Evolutionary conservation across 2,888 invertebrate genomes (phyloP), one percentile per base, ranked within the genome.

Genomic region (Drosophila formosana): DNA sequence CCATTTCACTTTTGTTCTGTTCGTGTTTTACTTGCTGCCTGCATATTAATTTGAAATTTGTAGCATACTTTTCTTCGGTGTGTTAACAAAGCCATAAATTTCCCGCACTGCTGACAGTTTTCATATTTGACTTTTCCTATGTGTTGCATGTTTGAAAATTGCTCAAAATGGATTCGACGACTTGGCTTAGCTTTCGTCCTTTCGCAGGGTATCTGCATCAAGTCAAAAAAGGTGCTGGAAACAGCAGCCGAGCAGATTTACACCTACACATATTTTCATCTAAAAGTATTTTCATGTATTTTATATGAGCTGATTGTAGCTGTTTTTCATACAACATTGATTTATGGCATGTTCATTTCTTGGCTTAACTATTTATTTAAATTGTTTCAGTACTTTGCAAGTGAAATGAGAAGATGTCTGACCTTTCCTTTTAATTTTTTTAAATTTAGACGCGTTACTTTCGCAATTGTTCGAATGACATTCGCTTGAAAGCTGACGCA

Each of bases 61-160:
- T 88, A 88, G 83, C 86, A 75, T 86, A 82, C 86, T 85, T 82
- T 71, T 46, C 46, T 62, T 34, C 23, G 70, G 77, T 76, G 72
- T 76, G 84, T 85, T 89, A 86, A 85, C 74, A 84, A 69, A 88
- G 82, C 72, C 85, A 88, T 86, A 86, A 86, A 86, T 89, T 87
- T 68, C 28, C 70, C 58, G 30, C 64, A 65, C 58, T 75, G 85
- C 82, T 86, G 85, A 89, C 85, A 86, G 88, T 85, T 82, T 89
- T 78, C 75, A 85, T 85, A 85, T 86, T 88, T 85, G 88, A 89
- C 89, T 85, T 76, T 85, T 79, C 72, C 85, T 75, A 87, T 87
- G 63, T 63, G 63, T 63, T 63, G 88, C 85, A 82, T 73, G 79
- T 49, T 64, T 28, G n/a, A 64, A 70, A 75, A 70, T 67, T 72